A percentile compares a stretch with the other conserved stretches of the same genome.
Evolutionary conservation across 2,113 vertebrate genomes (phyloP).

Genomic region (Craseonycteris thonglongyai): DNA sequence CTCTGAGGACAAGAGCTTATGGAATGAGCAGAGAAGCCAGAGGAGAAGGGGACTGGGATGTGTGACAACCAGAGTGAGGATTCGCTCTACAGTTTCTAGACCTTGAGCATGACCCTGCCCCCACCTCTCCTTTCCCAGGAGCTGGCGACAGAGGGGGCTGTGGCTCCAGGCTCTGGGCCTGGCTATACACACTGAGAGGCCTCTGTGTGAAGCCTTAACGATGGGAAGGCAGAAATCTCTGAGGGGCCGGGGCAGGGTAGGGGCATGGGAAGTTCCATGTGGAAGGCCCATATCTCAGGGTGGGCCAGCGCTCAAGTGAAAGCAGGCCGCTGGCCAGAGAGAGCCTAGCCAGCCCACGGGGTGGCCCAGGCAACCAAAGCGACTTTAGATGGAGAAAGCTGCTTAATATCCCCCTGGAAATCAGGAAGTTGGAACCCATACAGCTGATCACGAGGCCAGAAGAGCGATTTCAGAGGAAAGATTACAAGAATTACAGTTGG

Average conservation of each 20-base stretch:
- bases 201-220: background rate
- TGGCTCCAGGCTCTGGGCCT: background rate
- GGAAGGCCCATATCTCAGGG: conserved; percentile 4
- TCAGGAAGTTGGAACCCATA: conserved; percentile 57
- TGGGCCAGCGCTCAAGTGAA: background rate
- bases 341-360: conserved; percentile 7
- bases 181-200: background rate
- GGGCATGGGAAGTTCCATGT: conserved; percentile 26
- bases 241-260: background rate
- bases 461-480: conserved; percentile 37
- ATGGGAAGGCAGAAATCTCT: background rate
- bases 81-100: background rate
- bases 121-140: background rate
- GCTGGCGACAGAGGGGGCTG: background rate
- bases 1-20: background rate
- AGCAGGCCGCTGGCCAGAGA: background rate
- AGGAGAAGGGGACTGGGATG: background rate
- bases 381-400: conserved; percentile 43
- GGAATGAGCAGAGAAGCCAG: background rate
- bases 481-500: conserved; percentile 54
- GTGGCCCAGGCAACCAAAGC: conserved; percentile 39
- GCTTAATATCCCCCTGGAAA: conserved; percentile 57
- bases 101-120: background rate
- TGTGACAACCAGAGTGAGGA: background rate
- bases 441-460: conserved; percentile 48